Conservation (phyloP, 2,113 vertebrate genomes). For the Sinocyclocheilus maitianheensis region DNA sequence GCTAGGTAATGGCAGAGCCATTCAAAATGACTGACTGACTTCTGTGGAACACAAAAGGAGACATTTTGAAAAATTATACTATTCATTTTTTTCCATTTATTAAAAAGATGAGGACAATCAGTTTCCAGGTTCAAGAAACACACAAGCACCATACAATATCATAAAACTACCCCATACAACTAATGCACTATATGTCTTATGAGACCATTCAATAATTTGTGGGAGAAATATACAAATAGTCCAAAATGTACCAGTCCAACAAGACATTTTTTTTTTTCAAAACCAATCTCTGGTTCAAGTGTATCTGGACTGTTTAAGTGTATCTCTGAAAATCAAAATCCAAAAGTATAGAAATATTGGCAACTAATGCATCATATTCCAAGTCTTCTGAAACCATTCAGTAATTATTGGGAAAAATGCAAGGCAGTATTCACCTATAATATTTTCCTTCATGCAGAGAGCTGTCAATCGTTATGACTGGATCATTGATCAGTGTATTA, state of each 20-base stretch:
- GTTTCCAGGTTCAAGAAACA: neutral
- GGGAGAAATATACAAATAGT: neutral
- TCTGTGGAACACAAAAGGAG: too few species aligned
- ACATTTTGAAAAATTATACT: too few species aligned
- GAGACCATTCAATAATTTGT: neutral
- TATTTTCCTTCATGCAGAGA: too few species aligned
- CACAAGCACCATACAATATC: neutral
- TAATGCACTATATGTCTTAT: neutral
- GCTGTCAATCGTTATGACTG: too few species aligned
- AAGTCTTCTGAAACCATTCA: neutral
- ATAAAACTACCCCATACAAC: neutral
- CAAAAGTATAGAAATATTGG: neutral
- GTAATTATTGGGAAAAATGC: neutral
- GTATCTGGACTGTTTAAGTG: neutral
- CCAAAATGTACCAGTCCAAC: neutral
- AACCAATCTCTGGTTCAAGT: neutral
- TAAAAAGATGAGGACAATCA: neutral
- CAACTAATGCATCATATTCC: neutral
- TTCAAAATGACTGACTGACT: neutral
- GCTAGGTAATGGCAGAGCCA: conserved; percentile 1
- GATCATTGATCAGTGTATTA: too few species aligned
- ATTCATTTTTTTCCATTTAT: too few species aligned
- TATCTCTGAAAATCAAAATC: neutral
- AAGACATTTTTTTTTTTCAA: neutral
- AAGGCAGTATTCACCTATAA: too few species aligned